phyloP scores from a whole-genome alignment of 1,140 invertebrate genomes.

The Hycleus phaleratus region DNA sequence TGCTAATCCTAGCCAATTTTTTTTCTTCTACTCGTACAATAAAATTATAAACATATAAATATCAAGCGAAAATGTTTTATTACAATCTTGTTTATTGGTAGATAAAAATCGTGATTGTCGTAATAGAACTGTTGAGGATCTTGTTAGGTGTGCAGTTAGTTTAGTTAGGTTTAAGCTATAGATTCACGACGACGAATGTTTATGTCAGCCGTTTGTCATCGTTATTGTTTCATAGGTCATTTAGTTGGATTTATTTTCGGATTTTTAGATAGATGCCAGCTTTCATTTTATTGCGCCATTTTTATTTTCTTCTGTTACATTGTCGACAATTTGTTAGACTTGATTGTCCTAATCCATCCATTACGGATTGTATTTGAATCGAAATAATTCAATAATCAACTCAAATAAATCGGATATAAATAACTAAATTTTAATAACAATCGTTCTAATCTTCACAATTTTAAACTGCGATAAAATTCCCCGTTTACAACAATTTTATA shows the following conservation, averaged over 20 bases:
- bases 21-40: background rate
- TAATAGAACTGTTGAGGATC: background rate
- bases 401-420: too few species aligned
- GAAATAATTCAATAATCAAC: too few species aligned
- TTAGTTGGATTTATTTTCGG: conserved; percentile 12
- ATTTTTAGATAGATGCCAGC: conserved; percentile 8
- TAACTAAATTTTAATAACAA: too few species aligned
- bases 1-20: conserved; percentile 7
- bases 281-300: conserved; percentile 6
- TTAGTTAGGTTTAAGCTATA: conserved; percentile 1
- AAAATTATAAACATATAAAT: too few species aligned
- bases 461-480: too few species aligned
- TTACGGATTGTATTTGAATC: too few species aligned
- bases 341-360: too few species aligned
- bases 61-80: too few species aligned
- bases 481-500: too few species aligned
- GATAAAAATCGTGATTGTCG: background rate
- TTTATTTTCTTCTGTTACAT: conserved; percentile 5
- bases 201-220: conserved; percentile 12
- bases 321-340: background rate
- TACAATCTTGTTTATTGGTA: too few species aligned
- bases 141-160: background rate
- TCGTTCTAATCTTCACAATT: too few species aligned
- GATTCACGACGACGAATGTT: conserved; percentile 2
- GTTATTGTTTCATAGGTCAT: conserved; percentile 13